phyloP scores from a whole-genome alignment of 2,113 vertebrate genomes.

The Oreocharis arfaki region DNA sequence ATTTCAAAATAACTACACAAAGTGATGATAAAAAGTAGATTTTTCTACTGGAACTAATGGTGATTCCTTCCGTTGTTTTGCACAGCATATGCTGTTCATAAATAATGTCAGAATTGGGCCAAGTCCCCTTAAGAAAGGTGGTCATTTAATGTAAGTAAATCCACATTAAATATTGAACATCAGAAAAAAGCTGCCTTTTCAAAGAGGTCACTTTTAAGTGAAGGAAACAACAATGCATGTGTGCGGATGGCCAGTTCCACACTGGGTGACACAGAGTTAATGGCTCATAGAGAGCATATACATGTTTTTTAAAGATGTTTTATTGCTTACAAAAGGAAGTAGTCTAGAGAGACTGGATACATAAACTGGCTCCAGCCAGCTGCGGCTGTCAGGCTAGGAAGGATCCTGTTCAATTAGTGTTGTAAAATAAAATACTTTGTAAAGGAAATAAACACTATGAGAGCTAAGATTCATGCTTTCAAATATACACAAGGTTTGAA shows the following conservation, averaged over 20 bases:
- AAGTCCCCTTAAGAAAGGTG: constrained; percentile 73
- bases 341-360: constrained; percentile 82
- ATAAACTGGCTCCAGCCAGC: constrained; percentile 85
- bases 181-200: constrained; percentile 73
- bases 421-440: constrained; percentile 99
- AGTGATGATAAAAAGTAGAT: constrained; percentile 67
- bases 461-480: constrained; percentile 98
- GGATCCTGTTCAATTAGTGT: constrained; percentile 87
- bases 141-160: constrained; percentile 84
- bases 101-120: constrained; percentile 79
- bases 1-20: constrained; percentile 68
- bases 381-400: constrained; percentile 78
- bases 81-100: constrained; percentile 68
- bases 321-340: constrained; percentile 82
- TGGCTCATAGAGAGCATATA: constrained; percentile 79
- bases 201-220: constrained; percentile 81
- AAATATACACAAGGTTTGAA: constrained; percentile 99
- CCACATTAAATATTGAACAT: constrained; percentile 84
- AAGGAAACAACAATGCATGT: constrained; percentile 66
- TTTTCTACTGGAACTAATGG: constrained; percentile 72
- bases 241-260: constrained; percentile 63
- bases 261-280: constrained; percentile 79
- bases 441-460: constrained; percentile 96
- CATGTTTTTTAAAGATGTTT: constrained; percentile 86
- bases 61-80: constrained; percentile 71